Percentiles rank a stretch among this genome's conserved stretches.
These are phyloP conservation scores for Columba guinea DNA, from an alignment of 2,797 vertebrate genomes.

Conservation along the genomic window DNA sequence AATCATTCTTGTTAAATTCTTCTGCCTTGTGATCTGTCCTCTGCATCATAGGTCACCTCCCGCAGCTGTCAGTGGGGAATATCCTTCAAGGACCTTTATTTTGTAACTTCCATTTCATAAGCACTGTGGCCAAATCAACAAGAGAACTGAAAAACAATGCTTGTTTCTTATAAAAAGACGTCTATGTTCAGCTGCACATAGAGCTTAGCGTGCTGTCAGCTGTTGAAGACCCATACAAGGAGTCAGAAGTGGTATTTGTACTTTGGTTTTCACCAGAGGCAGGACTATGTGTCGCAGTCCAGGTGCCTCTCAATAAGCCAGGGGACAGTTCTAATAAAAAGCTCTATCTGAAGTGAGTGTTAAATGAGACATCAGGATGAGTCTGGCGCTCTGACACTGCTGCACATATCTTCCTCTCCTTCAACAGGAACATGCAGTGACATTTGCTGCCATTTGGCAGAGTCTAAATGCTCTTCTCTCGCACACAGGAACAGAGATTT, in stretches of 20 bases:
- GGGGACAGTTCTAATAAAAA: background rate
- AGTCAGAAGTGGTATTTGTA: background rate
- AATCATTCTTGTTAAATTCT: slow-evolving; percentile 13
- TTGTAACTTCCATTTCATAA: slow-evolving; percentile 32
- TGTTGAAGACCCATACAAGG: background rate
- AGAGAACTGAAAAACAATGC: background rate
- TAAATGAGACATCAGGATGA: background rate
- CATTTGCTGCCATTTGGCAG: background rate
- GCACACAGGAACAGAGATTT: background rate
- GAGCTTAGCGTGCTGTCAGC: background rate
- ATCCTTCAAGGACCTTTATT: slow-evolving; percentile 17
- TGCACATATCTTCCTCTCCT: background rate
- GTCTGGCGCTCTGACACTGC: background rate
- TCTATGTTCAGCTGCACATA: background rate
- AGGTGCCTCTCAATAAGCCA: background rate
- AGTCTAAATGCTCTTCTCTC: background rate
- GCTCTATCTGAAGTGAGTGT: background rate
- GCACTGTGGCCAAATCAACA: background rate
- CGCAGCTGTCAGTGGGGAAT: background rate
- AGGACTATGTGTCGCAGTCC: background rate
- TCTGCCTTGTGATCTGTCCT: slow-evolving; percentile 43
- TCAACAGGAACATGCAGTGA: background rate
- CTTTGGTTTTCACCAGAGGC: background rate
- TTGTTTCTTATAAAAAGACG: background rate
- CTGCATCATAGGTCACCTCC: background rate